These are phyloP conservation scores for Oppia nitens DNA, from an alignment of 1,140 invertebrate species.

Conservation along the genomic window DNA sequence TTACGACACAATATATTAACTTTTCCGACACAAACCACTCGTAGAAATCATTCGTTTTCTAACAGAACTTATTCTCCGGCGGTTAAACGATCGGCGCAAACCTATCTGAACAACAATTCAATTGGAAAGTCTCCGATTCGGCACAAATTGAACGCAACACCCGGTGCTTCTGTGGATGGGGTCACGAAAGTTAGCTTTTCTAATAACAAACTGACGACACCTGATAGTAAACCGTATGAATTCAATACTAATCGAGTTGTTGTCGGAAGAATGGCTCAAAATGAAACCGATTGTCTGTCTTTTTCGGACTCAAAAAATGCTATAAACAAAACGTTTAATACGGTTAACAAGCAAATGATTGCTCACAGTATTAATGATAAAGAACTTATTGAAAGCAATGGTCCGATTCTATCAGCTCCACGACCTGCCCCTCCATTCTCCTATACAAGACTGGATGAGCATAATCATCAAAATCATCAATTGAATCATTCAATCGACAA, in stretches of 20 bases:
- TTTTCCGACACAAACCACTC: background rate
- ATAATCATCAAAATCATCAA: background rate
- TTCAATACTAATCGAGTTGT: background rate
- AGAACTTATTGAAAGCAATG: background rate
- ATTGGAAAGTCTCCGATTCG: background rate
- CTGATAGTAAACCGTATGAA: background rate
- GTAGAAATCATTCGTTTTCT: background rate
- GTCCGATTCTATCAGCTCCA: background rate
- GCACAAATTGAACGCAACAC: background rate
- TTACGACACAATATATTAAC: background rate
- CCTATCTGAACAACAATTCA: background rate
- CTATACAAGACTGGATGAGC: background rate
- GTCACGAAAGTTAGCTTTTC: background rate
- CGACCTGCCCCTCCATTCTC: background rate
- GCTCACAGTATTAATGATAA: background rate
- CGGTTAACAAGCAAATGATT: background rate
- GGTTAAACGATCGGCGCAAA: background rate
- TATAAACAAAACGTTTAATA: background rate
- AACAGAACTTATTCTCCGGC: background rate
- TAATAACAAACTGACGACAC: background rate
- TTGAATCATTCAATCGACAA: background rate
- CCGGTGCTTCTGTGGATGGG: background rate
- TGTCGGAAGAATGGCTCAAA: background rate
- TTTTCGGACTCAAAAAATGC: background rate
- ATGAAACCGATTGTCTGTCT: background rate